Evolutionary conservation across 2,888 invertebrate genomes (phyloP).

Genomic region (Trachelus troglodyta): DNA sequence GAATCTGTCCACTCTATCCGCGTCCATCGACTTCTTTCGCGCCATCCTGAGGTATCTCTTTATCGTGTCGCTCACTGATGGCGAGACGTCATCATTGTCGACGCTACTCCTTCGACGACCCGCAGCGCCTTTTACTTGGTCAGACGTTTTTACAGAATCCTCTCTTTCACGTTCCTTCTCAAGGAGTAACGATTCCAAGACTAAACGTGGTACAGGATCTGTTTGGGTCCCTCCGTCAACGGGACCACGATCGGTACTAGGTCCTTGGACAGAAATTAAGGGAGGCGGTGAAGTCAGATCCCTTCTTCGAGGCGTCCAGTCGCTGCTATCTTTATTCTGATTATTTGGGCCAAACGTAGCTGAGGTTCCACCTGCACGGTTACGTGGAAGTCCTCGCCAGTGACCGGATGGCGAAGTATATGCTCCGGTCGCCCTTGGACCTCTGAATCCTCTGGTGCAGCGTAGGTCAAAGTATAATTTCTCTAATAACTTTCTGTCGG

Average conservation of each 20-base stretch:
- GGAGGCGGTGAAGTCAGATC: conserved; percentile 72
- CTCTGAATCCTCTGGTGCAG: conserved; percentile 73
- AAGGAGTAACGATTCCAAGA: conserved; percentile 67
- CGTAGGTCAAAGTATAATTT: conserved; percentile 79
- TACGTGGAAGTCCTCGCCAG: conserved; percentile 46
- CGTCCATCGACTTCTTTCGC: conserved; percentile 86
- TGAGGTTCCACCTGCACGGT: conserved; percentile 8
- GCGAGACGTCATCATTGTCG: conserved; percentile 86
- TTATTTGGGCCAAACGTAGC: conserved; percentile 15
- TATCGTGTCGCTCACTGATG: conserved; percentile 88
- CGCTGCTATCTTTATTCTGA: conserved; percentile 41
- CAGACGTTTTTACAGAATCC: conserved; percentile 67
- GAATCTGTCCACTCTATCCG: conserved; percentile 83
- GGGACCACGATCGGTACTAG: conserved; percentile 69
- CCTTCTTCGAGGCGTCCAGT: conserved; percentile 40
- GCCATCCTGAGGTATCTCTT: conserved; percentile 89
- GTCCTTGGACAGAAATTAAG: conserved; percentile 75
- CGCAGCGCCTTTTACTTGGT: conserved; percentile 54
- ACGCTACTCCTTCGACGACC: conserved; percentile 79
- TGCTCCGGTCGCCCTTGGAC: conserved; percentile 60
- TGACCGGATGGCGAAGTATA: conserved; percentile 56
- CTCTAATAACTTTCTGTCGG: conserved; percentile 79
- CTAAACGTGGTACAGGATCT: conserved; percentile 70
- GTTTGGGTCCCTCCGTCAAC: conserved; percentile 74
- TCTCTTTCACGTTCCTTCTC: conserved; percentile 66